Evolutionary conservation across 2,113 vertebrate genomes (phyloP), one percentile per base, ranked within the genome.

Genomic region (Myodes glareolus): DNA sequence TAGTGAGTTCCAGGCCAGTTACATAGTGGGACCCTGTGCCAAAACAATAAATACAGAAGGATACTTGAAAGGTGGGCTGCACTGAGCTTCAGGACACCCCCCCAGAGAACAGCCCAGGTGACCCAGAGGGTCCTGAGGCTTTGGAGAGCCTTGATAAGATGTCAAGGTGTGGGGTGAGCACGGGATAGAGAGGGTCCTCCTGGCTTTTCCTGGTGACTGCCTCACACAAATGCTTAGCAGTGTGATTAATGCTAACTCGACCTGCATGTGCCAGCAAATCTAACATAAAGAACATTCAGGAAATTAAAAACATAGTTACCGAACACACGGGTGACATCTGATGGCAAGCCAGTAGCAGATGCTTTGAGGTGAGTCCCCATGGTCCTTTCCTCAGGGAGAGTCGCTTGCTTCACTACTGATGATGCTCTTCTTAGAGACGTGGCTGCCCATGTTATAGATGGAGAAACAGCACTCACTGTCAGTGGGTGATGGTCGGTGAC

Each of bases 211-310:
- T 63, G 13, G 36, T 42, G 36, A 84, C 23, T n/a, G 16, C 55
- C 55, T 63, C n/a, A 42, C 55, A 84, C 55, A 5, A 96, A 92
- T 50, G 67, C 77, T 80, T 68, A 29, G 68, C 96, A 89, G 93
- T 94, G 89, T 90, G 89, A 96, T 96, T 96, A 97, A 96, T 82
- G 33, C 86, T 68, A 86, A 97, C 68, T 50, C 91, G 93, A 91
- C 77, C 77, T 88, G 75, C 14, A 1, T 65, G 94, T 70, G 61
- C 50, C 91, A 61, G 84, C 94, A 95, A 94, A 75, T 91, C 78
- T 1, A 97, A 92, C 80, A 23, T 72, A 86, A 96, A 94, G 93
- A 81, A 50, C 72, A 55, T n/a, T 97, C 63, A 23, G 89, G 95
- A 78, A 94, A 70, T 90, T 70, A 5, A 52, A 92, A 97, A 42